Base-by-base conservation (phyloP, 1,140 invertebrate species). In the Heterodera carotae region DNA sequence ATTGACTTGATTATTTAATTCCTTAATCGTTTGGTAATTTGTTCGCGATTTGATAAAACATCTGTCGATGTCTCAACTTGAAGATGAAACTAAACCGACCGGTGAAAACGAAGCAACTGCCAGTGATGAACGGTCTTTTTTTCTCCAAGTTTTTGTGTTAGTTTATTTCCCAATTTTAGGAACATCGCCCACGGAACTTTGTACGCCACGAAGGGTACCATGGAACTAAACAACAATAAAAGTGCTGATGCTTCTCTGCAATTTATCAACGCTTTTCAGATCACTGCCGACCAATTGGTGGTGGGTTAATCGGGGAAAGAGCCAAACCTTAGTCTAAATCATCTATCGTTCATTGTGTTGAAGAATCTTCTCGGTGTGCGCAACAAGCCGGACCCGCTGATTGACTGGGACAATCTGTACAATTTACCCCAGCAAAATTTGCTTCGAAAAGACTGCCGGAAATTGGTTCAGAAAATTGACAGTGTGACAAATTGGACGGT, bases 351-450 rank as follows among this genome's bases (percentile, higher is more conserved):
- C 43, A 36, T 60, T 74, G 33, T 29, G 48, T 29, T 56, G 82
- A 77, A 86, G 84, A 77, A 76, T 66, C 75, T 87, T 18, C 85
- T 86, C 36, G 86, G 85, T n/a, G 85, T 86, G 22, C 56, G 83
- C 1, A 88, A 85, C 43, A 80, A 81, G 34, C 82, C 85, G 2
- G 84, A 86, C 68, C 85, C 82, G 3, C 62, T 87, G 7, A 69
- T 79, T 31, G 87, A 88, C 59, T 98, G 97, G 90, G 94, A 96
- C 90, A 95, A 97, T 89, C 93, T 98, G 79, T 99, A 93, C 90
- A 95, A 98, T 90, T 91, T 98, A 86, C 91, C 92, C 10, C 94
- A 97, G 88, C 97, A 99, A 90, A 92, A 92, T 86, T 88, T 92
- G 81, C 90, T 99, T 66, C 90, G 96, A 83, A 92, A 94, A 89